Evolutionary conservation across 2,797 vertebrate species (phyloP).

Genomic region (Xerus rutilus): DNA sequence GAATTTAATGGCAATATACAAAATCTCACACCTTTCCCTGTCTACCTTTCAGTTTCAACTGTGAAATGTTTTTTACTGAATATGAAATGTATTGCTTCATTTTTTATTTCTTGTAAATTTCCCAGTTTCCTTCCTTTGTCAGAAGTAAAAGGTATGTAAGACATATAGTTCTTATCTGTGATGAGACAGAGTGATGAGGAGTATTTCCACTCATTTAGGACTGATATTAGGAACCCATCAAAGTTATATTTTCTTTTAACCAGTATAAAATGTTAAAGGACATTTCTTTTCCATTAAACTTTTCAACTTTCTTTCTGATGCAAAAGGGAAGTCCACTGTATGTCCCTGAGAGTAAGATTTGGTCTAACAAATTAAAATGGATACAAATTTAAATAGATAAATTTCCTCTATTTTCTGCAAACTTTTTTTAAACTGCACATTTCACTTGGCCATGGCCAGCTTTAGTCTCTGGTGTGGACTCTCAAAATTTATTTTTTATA

Average conservation of each 20-base stretch:
- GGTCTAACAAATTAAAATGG: background rate
- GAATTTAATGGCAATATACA: background rate
- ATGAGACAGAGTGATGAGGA: background rate
- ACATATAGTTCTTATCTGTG: background rate
- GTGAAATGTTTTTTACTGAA: constrained; percentile 5
- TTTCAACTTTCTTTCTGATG: background rate
- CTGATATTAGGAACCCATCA: background rate
- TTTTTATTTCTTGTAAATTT: constrained; percentile 49
- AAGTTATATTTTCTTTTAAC: background rate
- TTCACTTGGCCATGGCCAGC: background rate
- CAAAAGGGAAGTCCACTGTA: background rate
- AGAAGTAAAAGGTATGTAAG: background rate
- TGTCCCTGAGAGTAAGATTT: background rate
- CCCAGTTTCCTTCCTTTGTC: background rate
- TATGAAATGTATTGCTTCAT: background rate
- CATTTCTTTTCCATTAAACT: background rate
- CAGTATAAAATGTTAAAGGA: background rate
- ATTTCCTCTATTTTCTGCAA: background rate
- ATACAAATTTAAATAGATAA: background rate
- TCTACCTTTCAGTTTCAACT: background rate
- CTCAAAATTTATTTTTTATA: background rate
- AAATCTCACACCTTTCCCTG: background rate
- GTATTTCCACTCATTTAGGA: background rate
- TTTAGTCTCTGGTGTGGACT: background rate
- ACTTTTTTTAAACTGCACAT: background rate